Conservation (phyloP, 2,113 vertebrate species). For the Chloropsis hardwickii region DNA sequence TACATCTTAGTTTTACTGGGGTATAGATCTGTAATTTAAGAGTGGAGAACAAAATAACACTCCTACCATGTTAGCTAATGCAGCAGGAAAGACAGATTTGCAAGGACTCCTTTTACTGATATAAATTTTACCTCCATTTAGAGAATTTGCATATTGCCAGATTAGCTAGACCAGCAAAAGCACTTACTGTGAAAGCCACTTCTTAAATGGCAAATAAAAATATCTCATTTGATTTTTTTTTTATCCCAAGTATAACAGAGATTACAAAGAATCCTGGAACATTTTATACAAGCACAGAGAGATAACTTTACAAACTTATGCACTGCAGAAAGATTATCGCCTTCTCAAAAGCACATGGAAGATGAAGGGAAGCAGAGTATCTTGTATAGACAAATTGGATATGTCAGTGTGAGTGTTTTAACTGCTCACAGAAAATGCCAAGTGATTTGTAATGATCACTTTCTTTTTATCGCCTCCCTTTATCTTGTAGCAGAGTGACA, state of each 20-base stretch:
- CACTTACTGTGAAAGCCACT: background rate
- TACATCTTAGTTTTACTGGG: background rate
- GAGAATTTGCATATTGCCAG: background rate
- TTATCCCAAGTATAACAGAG: background rate
- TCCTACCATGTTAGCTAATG: background rate
- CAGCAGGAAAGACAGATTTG: background rate
- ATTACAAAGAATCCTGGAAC: background rate
- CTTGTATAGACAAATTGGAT: background rate
- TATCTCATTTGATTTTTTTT: background rate
- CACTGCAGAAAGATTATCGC: background rate
- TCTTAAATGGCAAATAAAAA: background rate
- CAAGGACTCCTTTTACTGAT: background rate
- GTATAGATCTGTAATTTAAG: background rate
- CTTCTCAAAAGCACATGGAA: background rate
- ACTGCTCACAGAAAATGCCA: slow-evolving; percentile 10
- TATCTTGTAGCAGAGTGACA: background rate
- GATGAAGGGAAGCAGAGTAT: background rate
- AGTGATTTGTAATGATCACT: slow-evolving; percentile 35
- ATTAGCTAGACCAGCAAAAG: background rate
- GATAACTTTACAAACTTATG: background rate
- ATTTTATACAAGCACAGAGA: background rate
- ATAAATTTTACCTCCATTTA: background rate
- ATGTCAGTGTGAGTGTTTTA: background rate
- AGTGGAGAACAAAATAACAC: background rate
- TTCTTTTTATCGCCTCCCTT: background rate